These are phyloP conservation scores for Antechinus flavipes DNA, from an alignment of 2,113 vertebrate genomes.

Conservation along the genomic window DNA sequence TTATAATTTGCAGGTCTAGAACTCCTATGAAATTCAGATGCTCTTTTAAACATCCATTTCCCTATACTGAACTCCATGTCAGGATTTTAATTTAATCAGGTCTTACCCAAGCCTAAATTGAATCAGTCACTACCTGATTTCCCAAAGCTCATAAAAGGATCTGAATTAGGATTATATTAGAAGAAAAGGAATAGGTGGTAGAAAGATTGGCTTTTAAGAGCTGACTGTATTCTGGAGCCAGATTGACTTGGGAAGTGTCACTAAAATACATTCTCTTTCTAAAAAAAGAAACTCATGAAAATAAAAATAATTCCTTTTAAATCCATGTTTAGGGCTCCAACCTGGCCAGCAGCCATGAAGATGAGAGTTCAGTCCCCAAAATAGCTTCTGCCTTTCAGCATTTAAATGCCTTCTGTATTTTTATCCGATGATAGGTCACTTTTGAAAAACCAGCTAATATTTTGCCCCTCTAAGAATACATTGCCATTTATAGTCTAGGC, in stretches of 20 bases:
- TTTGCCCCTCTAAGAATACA: slow-evolving; percentile 71
- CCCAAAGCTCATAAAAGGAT: background rate
- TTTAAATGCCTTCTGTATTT: slow-evolving; percentile 73
- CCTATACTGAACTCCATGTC: background rate
- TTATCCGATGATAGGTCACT: slow-evolving; percentile 73
- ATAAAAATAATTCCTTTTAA: slow-evolving; percentile 44
- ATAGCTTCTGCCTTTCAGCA: slow-evolving; percentile 62
- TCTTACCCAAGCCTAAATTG: background rate
- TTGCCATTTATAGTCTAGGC: slow-evolving; percentile 71
- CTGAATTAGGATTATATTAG: background rate
- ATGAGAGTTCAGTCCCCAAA: slow-evolving; percentile 53
- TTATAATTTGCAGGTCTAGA: background rate
- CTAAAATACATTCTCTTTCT: background rate
- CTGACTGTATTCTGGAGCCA: background rate
- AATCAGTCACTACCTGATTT: background rate
- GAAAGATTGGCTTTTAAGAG: background rate
- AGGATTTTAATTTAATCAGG: background rate
- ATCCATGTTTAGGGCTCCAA: slow-evolving; percentile 17
- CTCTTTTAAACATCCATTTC: background rate
- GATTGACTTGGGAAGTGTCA: background rate
- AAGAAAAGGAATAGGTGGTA: background rate
- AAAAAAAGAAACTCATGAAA: background rate
- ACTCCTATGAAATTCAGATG: background rate
- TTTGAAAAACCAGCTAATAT: slow-evolving; percentile 49
- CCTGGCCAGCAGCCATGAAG: slow-evolving; percentile 57